Evolutionary conservation across 92 coral and sea anemone genomes (phyloP), one percentile per base, ranked within the genome.

Genomic region (Porites lobata): DNA sequence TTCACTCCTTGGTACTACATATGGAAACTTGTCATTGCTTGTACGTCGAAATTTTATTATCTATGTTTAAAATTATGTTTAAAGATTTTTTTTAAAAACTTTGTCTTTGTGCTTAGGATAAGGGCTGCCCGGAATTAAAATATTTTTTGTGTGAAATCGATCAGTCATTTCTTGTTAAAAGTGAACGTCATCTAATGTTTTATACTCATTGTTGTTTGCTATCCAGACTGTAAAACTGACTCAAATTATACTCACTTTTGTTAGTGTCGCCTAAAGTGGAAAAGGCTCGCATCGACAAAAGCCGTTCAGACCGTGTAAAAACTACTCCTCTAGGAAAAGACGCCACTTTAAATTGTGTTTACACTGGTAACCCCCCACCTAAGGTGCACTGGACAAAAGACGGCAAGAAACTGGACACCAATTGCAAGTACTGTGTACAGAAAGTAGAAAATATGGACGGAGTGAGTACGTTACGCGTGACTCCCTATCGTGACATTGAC

Each of bases 401-500:
- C 26, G 92, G 92, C 56, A 71, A 85, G 69, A 71, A 75, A 78
- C 18, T 89, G 53, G 75, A 65, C 22, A 74, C 85, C 38, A 72
- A 88, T 29, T 95, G 98, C 79, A 75, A 71, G 59, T 78, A 78
- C 57, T 95, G 98, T 67, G 92, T 95, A 50, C 88, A 92, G 80
- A 76, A 83, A 77, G 91, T 93, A 21, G 87, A 88, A 61, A 83
- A 94, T 85, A 38, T 69, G 1, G 83, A 85, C 61, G 85, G 91
- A 59, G 67, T 79, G 80, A 87, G 94, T 72, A 82, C 80, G 83
- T 82, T 95, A 77, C 90, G 87, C 54, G 95, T 95, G 86, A 95
- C 94, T 58, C 96, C 98, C 7, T 95, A 82, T 69, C 90, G 92
- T 50, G 86, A 86, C 61, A 71, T 85, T 32, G 98, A 95, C 75